A percentile compares a stretch with the other conserved stretches of the same genome.
Evolutionary conservation across 2,113 vertebrate species (phyloP).

Genomic region (Centropus bengalensis): DNA sequence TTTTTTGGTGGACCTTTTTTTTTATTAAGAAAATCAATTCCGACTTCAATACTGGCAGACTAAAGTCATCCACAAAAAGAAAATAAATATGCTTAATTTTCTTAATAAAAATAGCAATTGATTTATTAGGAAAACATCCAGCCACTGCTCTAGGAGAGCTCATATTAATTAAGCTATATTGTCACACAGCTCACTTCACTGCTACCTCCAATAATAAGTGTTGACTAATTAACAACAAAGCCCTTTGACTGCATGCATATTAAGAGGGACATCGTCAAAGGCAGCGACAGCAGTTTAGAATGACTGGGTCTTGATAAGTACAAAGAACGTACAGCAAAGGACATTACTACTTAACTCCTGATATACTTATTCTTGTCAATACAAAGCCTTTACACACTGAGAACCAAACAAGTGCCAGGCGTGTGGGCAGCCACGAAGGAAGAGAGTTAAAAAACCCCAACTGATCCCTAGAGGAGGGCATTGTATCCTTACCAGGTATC

Average conservation of each 20-base stretch:
- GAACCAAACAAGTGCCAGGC: neutral
- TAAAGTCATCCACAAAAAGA: neutral
- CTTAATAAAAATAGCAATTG: neutral
- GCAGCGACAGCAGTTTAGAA: neutral
- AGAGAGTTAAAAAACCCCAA: neutral
- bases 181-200: neutral
- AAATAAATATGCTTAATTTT: neutral
- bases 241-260: neutral
- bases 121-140: slow-evolving; percentile 3
- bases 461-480: neutral
- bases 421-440: fast-evolving
- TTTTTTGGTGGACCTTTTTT: too few species aligned
- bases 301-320: neutral
- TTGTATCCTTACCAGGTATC: neutral
- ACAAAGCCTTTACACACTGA: neutral
- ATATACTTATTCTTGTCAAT: neutral
- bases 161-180: neutral
- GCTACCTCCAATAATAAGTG: neutral
- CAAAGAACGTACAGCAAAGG: neutral
- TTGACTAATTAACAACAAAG: neutral
- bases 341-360: neutral
- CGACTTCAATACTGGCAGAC: neutral
- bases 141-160: neutral
- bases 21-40: neutral
- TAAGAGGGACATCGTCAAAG: neutral